Conservation (phyloP, 2,888 invertebrate species). For the Hirtodrosophila trivittata region DNA sequence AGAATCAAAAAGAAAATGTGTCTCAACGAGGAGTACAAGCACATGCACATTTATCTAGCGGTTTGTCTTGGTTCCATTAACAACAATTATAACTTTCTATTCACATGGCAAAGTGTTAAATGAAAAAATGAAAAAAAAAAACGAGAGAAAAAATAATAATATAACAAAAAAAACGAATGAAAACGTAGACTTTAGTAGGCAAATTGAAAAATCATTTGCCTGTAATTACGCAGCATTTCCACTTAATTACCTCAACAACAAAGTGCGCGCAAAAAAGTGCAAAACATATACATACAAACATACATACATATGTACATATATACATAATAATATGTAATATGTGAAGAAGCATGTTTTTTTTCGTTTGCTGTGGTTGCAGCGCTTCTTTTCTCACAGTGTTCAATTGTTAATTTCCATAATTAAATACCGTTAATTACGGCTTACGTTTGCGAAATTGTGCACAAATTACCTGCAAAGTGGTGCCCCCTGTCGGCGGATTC, state of each 20-base stretch:
- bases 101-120: slow-evolving; percentile 62
- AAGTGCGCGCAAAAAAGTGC: slow-evolving; percentile 36
- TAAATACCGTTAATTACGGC: slow-evolving; percentile 72
- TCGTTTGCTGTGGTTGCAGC: slow-evolving; percentile 10
- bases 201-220: slow-evolving; percentile 76
- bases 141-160: slow-evolving; percentile 19
- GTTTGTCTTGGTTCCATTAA: slow-evolving; percentile 54
- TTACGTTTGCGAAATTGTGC: slow-evolving; percentile 37
- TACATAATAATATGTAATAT: slow-evolving; percentile 16
- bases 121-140: slow-evolving; percentile 21
- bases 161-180: slow-evolving; percentile 18
- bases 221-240: slow-evolving; percentile 74
- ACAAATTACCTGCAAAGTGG: slow-evolving; percentile 29
- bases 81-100: slow-evolving; percentile 62
- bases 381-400: slow-evolving; percentile 59
- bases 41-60: slow-evolving; percentile 80
- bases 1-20: slow-evolving; percentile 58
- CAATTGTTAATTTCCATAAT: slow-evolving; percentile 77
- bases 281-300: slow-evolving; percentile 23
- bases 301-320: slow-evolving; percentile 10
- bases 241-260: slow-evolving; percentile 62
- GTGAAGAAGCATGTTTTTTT: slow-evolving; percentile 22
- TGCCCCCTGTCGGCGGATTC: slow-evolving; percentile 30
- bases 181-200: slow-evolving; percentile 23
- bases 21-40: slow-evolving; percentile 76